A percentile compares a stretch with the other conserved stretches of the same genome.
These are phyloP conservation scores for Thymallus thymallus DNA, from an alignment of 2,113 vertebrate genomes.

Conservation along the genomic window DNA sequence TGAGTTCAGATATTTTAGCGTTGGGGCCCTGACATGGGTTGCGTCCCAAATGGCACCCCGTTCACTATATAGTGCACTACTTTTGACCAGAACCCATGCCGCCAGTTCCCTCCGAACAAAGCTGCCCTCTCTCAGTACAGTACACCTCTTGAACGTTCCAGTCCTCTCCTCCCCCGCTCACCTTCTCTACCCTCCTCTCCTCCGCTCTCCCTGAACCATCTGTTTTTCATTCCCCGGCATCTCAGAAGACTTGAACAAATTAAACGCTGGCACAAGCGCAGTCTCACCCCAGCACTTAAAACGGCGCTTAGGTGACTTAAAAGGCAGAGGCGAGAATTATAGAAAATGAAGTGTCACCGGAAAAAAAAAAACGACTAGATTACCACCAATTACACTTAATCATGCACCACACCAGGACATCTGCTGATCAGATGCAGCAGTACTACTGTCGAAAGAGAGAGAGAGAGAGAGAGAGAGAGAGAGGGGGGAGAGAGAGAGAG, in stretches of 20 bases:
- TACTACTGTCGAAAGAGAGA: conserved; percentile 33
- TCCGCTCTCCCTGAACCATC: conserved; percentile 56
- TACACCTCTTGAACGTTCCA: conserved; percentile 54
- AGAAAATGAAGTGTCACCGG: conserved; percentile 88
- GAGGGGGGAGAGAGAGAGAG: not conserved
- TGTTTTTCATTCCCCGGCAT: conserved; percentile 87
- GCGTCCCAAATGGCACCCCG: too few relatives aligned
- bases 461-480: not conserved
- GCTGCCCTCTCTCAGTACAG: conserved; percentile 41
- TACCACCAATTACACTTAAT: conserved; percentile 78
- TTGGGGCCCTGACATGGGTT: conserved; percentile 67
- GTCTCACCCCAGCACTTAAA: conserved; percentile 78
- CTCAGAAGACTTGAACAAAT: conserved; percentile 85
- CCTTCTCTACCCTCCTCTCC: conserved; percentile 19
- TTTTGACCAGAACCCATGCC: too few relatives aligned
- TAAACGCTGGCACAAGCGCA: conserved; percentile 78
- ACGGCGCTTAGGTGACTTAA: conserved; percentile 81
- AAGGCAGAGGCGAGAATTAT: conserved; percentile 83
- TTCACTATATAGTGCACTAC: too few relatives aligned
- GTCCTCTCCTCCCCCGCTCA: too few relatives aligned
- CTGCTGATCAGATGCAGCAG: conserved; percentile 78
- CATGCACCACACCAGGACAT: conserved; percentile 63
- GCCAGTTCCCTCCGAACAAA: conserved; percentile 56
- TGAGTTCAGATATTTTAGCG: conserved; percentile 79
- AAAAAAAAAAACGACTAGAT: conserved; percentile 78